phyloP scores from a whole-genome alignment of 2,797 vertebrate species.

The Acanthornis magna region DNA sequence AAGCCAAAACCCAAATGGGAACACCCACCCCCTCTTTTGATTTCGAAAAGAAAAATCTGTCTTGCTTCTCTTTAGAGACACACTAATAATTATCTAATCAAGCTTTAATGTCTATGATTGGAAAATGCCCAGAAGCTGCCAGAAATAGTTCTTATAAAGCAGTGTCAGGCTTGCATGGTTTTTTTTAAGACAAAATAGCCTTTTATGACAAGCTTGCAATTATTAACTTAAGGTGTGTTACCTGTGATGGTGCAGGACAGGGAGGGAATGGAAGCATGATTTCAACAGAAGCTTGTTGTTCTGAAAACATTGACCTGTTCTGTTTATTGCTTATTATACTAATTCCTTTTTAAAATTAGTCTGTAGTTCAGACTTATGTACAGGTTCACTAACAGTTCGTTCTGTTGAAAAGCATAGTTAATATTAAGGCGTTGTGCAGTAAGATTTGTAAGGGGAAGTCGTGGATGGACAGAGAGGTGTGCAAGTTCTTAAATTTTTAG shows the following conservation, averaged over 20 bases:
- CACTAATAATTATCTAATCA: background rate
- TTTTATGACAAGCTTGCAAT: background rate
- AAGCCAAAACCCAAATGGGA: background rate
- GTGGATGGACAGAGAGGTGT: background rate
- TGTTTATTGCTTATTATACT: background rate
- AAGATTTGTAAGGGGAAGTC: background rate
- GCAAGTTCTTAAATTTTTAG: background rate
- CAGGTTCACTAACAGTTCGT: background rate
- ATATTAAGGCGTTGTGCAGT: background rate
- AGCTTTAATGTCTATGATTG: background rate
- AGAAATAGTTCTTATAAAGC: background rate
- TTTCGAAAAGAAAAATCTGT: background rate
- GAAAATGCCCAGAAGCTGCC: background rate
- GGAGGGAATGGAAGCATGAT: background rate
- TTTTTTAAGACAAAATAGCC: background rate
- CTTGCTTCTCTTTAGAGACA: background rate
- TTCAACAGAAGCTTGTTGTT: background rate
- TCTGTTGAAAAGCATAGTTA: background rate
- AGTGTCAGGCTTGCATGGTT: background rate
- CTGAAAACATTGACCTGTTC: background rate
- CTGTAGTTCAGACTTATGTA: background rate
- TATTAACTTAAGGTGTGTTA: background rate
- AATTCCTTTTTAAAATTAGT: background rate
- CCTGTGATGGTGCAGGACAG: background rate
- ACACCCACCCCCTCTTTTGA: accelerated